A percentile compares a stretch with the other conserved stretches of the same genome.
phyloP scores from a whole-genome alignment of 2,113 vertebrate species.

The Corythornis madagascariensis region DNA sequence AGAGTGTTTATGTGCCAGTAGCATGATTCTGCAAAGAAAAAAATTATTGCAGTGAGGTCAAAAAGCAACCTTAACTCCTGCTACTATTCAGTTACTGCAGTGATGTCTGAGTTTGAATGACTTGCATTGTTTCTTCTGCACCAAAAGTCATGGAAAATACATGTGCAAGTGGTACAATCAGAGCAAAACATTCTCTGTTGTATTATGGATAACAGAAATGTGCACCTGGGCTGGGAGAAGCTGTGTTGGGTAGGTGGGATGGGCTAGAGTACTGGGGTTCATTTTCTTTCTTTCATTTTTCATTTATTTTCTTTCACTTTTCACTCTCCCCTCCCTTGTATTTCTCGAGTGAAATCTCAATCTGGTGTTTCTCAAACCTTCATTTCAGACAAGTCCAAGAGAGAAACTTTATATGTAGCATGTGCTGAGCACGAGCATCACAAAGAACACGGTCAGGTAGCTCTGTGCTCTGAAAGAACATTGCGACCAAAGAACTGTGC shows the following conservation, averaged over 20 bases:
- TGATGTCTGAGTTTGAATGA: not conserved
- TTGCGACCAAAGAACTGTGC: not conserved
- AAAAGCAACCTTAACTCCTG: not conserved
- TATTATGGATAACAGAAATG: fast-evolving
- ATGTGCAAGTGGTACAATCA: fast-evolving
- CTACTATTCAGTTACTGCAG: not conserved
- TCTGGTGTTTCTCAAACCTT: not conserved
- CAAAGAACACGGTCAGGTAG: not conserved
- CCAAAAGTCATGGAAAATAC: not conserved
- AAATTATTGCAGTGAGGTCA: not conserved
- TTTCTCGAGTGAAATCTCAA: not conserved
- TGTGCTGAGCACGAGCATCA: not conserved
- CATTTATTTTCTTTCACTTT: not conserved
- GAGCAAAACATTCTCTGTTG: not conserved
- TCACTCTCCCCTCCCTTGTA: not conserved
- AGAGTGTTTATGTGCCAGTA: not conserved
- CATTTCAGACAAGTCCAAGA: not conserved
- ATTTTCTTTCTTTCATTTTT: not conserved
- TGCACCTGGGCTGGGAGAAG: too few relatives aligned
- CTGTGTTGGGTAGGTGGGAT: not conserved
- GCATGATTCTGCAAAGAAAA: not conserved
- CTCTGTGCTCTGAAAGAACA: not conserved
- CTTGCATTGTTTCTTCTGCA: not conserved
- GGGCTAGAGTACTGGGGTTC: not conserved
- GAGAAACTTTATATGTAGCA: not conserved